Conservation (phyloP, 1,140 invertebrate species). For the Rhagoletis zephyria region DNA sequence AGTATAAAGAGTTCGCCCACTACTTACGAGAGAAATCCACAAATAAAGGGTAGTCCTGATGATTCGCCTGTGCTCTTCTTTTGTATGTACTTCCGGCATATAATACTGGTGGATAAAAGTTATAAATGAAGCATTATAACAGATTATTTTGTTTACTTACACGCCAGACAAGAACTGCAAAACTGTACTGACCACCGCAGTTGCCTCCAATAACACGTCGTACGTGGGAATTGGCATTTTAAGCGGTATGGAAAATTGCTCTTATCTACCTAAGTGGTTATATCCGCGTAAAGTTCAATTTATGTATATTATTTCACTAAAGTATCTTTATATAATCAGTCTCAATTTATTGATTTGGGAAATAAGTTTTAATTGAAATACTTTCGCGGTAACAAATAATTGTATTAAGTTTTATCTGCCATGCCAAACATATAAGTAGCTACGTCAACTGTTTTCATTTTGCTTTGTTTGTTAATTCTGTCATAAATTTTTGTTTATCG, state of each 20-base stretch:
- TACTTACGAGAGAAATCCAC: conserved; percentile 84
- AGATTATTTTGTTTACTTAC: conserved; percentile 60
- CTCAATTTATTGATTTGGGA: background rate
- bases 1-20: background rate
- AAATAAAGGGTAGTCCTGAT: conserved; percentile 83
- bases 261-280: background rate
- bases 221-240: conserved; percentile 60
- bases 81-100: conserved; percentile 71
- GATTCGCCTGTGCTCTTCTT: conserved; percentile 75
- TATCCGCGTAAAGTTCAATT: background rate
- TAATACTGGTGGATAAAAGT: conserved; percentile 61
- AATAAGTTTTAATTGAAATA: background rate
- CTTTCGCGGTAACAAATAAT: background rate
- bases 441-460: conserved; percentile 44
- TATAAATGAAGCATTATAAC: conserved; percentile 49
- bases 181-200: conserved; percentile 80
- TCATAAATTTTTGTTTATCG: background rate
- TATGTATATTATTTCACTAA: background rate
- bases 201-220: conserved; percentile 70
- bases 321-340: background rate
- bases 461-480: background rate
- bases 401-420: background rate
- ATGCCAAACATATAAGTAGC: background rate
- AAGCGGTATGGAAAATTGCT: background rate
- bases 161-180: conserved; percentile 80